phyloP scores from a whole-genome alignment of 2,113 vertebrate species.

The Tetrax tetrax region DNA sequence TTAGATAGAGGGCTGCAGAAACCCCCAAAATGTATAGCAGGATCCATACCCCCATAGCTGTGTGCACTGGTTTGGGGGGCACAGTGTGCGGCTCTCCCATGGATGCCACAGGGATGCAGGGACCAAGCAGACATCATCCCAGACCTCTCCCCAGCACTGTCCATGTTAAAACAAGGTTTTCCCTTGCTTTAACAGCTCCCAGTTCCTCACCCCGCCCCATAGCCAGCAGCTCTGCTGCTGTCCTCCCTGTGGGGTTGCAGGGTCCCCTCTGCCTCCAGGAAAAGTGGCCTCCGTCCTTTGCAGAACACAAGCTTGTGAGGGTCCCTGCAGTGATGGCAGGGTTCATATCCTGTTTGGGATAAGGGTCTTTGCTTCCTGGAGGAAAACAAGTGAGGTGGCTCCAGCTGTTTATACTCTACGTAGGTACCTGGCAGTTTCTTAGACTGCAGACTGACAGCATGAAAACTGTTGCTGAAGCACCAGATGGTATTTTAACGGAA shows the following conservation, averaged over 20 bases:
- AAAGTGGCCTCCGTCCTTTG: neutral
- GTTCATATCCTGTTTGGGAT: neutral
- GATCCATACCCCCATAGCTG: neutral
- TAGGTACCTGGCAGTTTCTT: neutral
- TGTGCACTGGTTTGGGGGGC: neutral
- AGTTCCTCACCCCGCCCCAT: neutral
- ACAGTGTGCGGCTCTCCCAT: neutral
- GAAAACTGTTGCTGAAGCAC: neutral
- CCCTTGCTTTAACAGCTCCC: neutral
- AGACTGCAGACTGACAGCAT: neutral
- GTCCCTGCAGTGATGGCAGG: neutral
- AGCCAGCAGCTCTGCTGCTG: neutral
- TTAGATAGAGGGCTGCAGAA: neutral
- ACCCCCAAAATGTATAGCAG: neutral
- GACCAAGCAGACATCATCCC: accelerated
- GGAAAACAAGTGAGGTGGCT: neutral
- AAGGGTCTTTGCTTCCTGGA: neutral
- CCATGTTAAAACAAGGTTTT: neutral
- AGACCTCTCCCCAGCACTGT: neutral
- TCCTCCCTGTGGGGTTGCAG: neutral
- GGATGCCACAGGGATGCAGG: neutral
- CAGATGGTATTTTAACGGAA: neutral
- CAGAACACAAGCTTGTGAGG: neutral
- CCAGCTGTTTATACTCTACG: neutral
- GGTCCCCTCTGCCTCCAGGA: neutral